Evolutionary conservation across 2,113 vertebrate genomes (phyloP).

Genomic region (Psilopogon haemacephalus): DNA sequence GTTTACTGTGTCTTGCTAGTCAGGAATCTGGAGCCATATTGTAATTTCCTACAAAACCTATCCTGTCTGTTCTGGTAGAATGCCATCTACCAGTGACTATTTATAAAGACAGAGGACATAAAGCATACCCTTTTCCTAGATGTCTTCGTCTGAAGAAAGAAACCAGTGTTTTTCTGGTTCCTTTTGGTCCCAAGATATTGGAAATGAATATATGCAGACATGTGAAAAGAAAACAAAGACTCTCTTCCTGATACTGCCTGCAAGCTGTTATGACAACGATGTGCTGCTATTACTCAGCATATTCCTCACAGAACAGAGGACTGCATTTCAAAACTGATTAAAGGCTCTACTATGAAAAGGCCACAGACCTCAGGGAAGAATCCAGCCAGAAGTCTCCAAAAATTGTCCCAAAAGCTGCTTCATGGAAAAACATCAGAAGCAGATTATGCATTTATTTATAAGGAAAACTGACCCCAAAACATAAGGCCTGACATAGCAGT

Average conservation of each 20-base stretch:
- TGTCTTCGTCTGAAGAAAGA: background rate
- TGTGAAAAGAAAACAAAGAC: background rate
- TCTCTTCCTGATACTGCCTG: background rate
- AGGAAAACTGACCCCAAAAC: background rate
- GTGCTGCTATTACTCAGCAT: constrained; percentile 33
- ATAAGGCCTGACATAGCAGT: background rate
- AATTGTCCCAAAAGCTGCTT: background rate
- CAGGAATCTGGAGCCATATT: background rate
- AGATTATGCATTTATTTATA: background rate
- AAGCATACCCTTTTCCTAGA: background rate
- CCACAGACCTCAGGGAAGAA: background rate
- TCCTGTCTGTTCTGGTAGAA: background rate
- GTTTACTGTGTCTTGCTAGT: background rate
- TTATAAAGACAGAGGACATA: background rate
- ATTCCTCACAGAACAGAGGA: background rate
- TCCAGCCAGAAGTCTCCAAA: background rate
- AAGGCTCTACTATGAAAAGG: background rate
- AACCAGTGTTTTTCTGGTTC: background rate
- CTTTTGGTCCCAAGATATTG: background rate
- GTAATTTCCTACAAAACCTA: background rate
- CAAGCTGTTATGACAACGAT: background rate
- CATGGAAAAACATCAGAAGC: background rate
- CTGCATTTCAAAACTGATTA: constrained; percentile 22
- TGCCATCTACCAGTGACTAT: background rate
- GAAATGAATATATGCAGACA: background rate